Conservation (phyloP, 1,140 invertebrate species). For the Acromyrmex charruanus region DNA sequence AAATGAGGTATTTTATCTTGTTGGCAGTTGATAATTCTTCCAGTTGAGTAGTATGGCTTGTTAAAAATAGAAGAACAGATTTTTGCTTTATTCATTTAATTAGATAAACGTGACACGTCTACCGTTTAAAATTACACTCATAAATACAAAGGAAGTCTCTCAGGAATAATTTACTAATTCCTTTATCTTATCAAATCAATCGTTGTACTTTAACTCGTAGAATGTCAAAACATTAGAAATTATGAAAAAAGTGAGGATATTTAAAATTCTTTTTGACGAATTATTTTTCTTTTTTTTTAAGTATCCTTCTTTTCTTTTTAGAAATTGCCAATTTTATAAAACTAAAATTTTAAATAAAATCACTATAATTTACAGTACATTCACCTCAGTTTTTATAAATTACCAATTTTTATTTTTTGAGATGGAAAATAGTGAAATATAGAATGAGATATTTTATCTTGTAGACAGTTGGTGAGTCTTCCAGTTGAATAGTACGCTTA, state of each 20-base stretch:
- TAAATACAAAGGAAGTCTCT: too few relatives aligned
- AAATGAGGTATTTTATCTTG: too few relatives aligned
- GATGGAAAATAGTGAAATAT: background rate
- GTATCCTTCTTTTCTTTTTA: background rate
- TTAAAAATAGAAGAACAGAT: constrained; percentile 32
- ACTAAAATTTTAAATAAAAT: background rate
- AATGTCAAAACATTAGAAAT: too few relatives aligned
- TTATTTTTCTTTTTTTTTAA: background rate
- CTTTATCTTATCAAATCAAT: too few relatives aligned
- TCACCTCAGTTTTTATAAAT: background rate
- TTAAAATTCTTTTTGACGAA: constrained; percentile 24
- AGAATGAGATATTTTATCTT: too few relatives aligned
- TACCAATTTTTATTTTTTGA: background rate
- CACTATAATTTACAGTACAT: background rate
- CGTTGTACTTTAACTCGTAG: too few relatives aligned
- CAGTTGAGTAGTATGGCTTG: background rate
- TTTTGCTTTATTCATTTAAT: too few relatives aligned
- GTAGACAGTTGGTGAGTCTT: background rate
- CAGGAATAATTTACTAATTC: too few relatives aligned
- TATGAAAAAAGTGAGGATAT: background rate
- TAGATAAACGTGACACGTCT: too few relatives aligned
- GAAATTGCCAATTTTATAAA: background rate
- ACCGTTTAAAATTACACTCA: too few relatives aligned
- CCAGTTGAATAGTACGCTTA: background rate
- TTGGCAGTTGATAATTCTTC: background rate